These are phyloP conservation scores for Hyperopisus bebe DNA, from an alignment of 2,113 vertebrate genomes.

Conservation along the genomic window DNA sequence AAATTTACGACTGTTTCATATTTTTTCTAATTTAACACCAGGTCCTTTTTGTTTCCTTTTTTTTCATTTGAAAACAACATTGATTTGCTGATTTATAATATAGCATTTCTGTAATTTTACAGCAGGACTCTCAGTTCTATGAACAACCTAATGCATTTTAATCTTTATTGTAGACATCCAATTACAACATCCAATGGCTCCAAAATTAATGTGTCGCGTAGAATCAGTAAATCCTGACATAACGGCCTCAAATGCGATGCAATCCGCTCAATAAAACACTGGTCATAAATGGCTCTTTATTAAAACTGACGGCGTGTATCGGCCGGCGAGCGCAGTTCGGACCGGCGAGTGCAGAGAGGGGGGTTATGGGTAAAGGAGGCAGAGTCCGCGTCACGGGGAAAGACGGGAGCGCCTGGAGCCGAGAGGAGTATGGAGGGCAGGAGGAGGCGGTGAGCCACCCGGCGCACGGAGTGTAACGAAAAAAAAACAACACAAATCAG, in stretches of 20 bases:
- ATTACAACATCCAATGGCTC: no score
- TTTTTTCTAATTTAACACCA: not conserved
- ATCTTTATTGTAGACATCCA: no score
- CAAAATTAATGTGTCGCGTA: not conserved
- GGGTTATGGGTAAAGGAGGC: conserved; percentile 60
- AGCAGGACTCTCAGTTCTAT: not conserved
- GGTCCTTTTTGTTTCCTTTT: not conserved
- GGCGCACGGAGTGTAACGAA: conserved; percentile 26
- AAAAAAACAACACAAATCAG: not conserved
- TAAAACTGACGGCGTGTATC: not conserved
- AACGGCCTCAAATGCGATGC: not conserved
- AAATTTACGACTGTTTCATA: not conserved
- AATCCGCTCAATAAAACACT: not conserved
- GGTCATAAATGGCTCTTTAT: not conserved
- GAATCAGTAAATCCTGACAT: not conserved
- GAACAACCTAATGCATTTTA: not conserved
- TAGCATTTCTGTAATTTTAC: not conserved
- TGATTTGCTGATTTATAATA: not conserved
- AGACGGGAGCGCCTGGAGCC: conserved; percentile 35
- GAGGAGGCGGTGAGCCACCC: conserved; percentile 15
- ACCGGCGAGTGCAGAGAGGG: conserved; percentile 3
- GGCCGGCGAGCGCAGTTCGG: not conserved
- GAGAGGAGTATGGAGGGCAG: conserved; percentile 26
- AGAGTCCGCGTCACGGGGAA: conserved; percentile 38
- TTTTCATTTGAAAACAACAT: not conserved